phyloP scores from a whole-genome alignment of 2,113 vertebrate genomes.

The Neolamprologus toae region DNA sequence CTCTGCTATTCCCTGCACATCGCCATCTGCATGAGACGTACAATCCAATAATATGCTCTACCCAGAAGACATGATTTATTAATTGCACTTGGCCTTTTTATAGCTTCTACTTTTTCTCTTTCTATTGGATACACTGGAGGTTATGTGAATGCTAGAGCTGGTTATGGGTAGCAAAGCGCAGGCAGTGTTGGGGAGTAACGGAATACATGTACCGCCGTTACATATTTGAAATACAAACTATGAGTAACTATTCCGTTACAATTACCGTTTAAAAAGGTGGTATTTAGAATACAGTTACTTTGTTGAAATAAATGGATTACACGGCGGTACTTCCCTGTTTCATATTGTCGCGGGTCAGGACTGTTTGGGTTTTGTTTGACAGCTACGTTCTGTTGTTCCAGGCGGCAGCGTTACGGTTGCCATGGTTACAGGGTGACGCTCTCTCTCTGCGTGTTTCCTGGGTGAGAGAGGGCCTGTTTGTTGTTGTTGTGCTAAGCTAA shows the following conservation, averaged over 20 bases:
- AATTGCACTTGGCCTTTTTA: conserved; percentile 2
- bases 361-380: no score
- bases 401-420: accelerated
- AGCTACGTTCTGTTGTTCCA: no score
- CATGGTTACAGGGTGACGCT: no score
- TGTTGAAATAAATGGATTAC: no score
- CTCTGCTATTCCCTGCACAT: neutral
- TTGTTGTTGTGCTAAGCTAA: no score
- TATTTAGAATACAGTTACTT: no score
- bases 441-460: no score
- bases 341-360: accelerated
- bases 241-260: no score
- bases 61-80: conserved; percentile 17
- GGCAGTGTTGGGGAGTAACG: neutral
- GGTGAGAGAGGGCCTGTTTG: no score
- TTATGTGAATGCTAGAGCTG: neutral
- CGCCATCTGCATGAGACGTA: neutral
- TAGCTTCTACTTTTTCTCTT: neutral
- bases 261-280: no score
- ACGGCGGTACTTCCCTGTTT: accelerated
- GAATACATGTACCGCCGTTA: no score
- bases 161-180: neutral
- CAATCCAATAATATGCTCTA: neutral
- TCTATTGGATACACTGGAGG: neutral
- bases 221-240: accelerated